Conservation (phyloP, 2,797 vertebrate genomes). For the Anguilla anguilla region DNA sequence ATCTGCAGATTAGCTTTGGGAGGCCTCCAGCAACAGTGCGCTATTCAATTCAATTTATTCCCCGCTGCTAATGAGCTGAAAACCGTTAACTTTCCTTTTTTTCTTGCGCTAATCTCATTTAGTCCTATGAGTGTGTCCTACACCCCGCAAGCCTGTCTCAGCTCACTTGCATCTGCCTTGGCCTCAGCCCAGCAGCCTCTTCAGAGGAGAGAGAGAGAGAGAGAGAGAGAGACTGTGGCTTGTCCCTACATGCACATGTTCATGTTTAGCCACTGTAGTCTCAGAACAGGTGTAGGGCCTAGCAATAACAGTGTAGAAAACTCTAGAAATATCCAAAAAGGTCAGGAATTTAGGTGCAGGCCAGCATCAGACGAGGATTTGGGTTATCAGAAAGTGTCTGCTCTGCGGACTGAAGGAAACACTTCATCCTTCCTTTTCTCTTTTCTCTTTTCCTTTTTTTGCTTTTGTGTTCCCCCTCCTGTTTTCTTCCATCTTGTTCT, state of each 20-base stretch:
- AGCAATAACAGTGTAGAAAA: neutral
- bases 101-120: conserved; percentile 18
- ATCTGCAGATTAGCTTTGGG: conserved; percentile 7
- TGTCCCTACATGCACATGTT: neutral
- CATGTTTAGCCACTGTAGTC: neutral
- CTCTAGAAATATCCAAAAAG: neutral
- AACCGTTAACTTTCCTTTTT: conserved; percentile 8
- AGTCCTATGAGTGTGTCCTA: conserved; percentile 15
- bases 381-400: neutral
- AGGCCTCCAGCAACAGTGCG: conserved; percentile 18
- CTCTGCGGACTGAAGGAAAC: neutral
- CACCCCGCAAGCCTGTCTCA: conserved; percentile 6
- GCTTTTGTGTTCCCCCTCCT: neutral
- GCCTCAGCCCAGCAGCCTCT: conserved; percentile 6
- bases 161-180: conserved; percentile 16
- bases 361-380: neutral
- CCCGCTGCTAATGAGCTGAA: conserved; percentile 19
- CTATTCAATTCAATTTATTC: conserved; percentile 17
- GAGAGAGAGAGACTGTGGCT: neutral
- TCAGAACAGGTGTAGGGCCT: neutral
- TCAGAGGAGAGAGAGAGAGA: neutral
- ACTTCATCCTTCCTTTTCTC: neutral
- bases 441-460: neutral
- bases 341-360: neutral
- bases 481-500: neutral